Evolutionary conservation across 1,140 invertebrate genomes (phyloP), one percentile per base, ranked within the genome.

Genomic region (Hycleus phaleratus): DNA sequence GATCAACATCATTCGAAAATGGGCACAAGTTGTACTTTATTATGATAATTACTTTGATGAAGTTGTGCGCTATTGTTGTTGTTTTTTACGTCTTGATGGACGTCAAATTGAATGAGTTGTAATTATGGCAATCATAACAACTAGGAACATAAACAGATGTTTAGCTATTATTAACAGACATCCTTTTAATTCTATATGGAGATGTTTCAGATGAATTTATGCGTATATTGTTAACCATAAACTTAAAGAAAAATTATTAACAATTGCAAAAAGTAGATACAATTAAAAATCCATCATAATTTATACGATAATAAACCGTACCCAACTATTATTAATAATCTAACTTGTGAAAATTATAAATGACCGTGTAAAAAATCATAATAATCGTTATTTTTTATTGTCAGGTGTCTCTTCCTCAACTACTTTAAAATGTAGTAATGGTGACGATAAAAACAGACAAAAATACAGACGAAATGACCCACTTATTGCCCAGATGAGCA

Each of bases 41-140:
- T 59, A 59, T 59, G 57, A 59, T 53, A 59, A 59, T 59, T 59
- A 59, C 49, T 32, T 43, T 26, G 40, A 53, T 52, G 44, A 52
- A 50, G 43, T 59, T 48, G 45, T 32, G 18, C 18, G 18, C 18
- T 18, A 18, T 18, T 18, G 18, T 18, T 18, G 18, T 32, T 32
- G 4, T 32, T 32, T 32, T 32, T 32, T 32, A 18, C 18, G 18
- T 58, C 26, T 47, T 47, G 42, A 59, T 39, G 32, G 50, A 42
- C 38, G 43, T 59, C 32, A 32, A 32, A 49, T 46, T 39, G 45
- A 59, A 53, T 58, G 48, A 49, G 49, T 9, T 45, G 48, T 58
- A 58, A 58, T 58, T 58, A 49, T 38, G 57, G 43, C 26, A 45
- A 32, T 53, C 49, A 40, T 43, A 46, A 58, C 10, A 49, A 43